Evolutionary conservation across 2,888 invertebrate species (phyloP), one percentile per base, ranked within the genome.

Genomic region (Scaptomyza polygonia): DNA sequence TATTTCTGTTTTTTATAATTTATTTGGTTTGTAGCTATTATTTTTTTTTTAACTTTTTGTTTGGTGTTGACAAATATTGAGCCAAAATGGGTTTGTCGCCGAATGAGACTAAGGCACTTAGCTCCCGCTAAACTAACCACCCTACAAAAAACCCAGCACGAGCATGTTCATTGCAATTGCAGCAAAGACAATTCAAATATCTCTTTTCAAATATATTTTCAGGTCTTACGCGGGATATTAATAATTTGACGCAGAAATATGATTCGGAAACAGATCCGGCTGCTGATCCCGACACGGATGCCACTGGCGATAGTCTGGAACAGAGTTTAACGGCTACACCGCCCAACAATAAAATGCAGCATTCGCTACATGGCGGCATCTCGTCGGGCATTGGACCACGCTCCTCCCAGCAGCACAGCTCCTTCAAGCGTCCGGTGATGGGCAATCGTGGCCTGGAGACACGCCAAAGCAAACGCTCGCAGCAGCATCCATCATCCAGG

Each of bases 271-370:
- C 90, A 91, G 93, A 92, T 39, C 94, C 95, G 40, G 71, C 88
- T 90, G 93, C 90, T 3, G 94, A 94, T 57, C 95, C 95, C 45
- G 96, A 96, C 90, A 95, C 95, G 5, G 96, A 96, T 91, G 95
- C 96, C 4, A 96, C 96, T 89, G 95, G 92, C 86, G 91, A 93
- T 42, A 91, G 88, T 57, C 86, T 91, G 68, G 92, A 92, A 57
- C 91, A 90, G 51, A 87, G 81, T 44, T 52, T 81, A 7, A 67
- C 77, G 5, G 57, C 53, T 0, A 63, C 77, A 14, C 73, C 86
- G 25, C 74, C 75, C 11, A 92, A 91, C 72, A 92, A 91, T 71
- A 92, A 92, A 79, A 91, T 93, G 64, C 93, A 92, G 73, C 92
- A 93, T 63, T 91, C 92, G 74, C 91, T 93, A 82, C 89, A 89